Percentiles rank a stretch among this genome's conserved stretches.
These are phyloP conservation scores for Eremophila alpestris DNA, from an alignment of 2,797 vertebrate genomes.

Conservation along the genomic window DNA sequence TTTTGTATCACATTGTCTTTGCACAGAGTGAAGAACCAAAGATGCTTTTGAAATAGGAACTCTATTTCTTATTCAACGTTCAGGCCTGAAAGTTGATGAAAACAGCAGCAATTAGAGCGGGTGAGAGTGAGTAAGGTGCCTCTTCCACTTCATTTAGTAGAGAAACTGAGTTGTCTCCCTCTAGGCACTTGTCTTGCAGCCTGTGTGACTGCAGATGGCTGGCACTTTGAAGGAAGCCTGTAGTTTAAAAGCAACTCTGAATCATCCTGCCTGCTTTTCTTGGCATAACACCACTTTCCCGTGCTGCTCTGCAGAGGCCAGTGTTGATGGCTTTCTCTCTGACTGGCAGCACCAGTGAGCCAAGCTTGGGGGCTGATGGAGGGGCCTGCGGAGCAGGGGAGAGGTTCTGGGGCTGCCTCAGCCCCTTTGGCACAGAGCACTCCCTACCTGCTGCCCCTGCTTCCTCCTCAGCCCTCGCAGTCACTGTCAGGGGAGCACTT, in stretches of 20 bases:
- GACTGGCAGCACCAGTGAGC: not conserved
- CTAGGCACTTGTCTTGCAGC: not conserved
- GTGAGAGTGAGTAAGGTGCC: slow-evolving; percentile 13
- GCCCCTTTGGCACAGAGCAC: not conserved
- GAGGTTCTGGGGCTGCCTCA: not conserved
- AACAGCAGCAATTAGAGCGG: slow-evolving; percentile 8
- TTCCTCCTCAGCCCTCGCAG: not conserved
- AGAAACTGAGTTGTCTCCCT: slow-evolving; percentile 24
- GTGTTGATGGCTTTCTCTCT: not conserved
- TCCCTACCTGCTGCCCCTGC: not conserved
- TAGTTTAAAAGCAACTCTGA: slow-evolving; percentile 30
- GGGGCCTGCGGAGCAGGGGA: not conserved
- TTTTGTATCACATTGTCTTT: not conserved
- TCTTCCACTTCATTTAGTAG: slow-evolving; percentile 41
- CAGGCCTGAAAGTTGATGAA: slow-evolving; percentile 1
- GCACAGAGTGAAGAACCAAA: not conserved
- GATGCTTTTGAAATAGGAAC: not conserved
- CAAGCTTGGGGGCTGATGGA: not conserved
- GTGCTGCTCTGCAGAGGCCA: not conserved
- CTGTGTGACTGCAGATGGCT: slow-evolving; percentile 29
- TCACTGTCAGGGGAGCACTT: not conserved
- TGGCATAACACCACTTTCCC: not conserved
- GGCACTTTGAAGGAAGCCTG: slow-evolving; percentile 10
- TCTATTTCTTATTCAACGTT: slow-evolving; percentile 21
- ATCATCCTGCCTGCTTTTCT: slow-evolving; percentile 32